A percentile compares a stretch with the other conserved stretches of the same genome.
Conservation (phyloP, 2,888 invertebrate species). For the Lysandra coridon region DNA sequence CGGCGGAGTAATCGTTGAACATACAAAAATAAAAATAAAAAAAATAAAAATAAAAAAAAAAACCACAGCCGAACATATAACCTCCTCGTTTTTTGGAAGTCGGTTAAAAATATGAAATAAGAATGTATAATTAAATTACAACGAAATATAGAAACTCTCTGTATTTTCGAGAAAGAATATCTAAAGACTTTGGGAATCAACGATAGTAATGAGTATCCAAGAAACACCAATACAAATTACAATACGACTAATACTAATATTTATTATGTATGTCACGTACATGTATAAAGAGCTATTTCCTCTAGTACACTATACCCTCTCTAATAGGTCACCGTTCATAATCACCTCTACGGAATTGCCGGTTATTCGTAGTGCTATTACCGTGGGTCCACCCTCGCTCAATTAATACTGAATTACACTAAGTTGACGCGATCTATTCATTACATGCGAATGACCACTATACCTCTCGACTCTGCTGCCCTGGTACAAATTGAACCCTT, state of each 20-base stretch:
- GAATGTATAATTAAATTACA: neutral
- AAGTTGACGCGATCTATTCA: constrained; percentile 33
- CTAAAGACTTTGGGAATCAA: neutral
- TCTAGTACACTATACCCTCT: neutral
- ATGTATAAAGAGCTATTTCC: constrained; percentile 1
- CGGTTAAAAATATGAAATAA: too few relatives aligned
- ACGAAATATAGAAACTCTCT: neutral
- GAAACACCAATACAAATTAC: neutral
- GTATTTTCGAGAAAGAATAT: neutral
- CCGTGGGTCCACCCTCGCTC: constrained; percentile 31
- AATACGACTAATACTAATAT: neutral
- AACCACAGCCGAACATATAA: too few relatives aligned
- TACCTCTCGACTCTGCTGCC: constrained; percentile 27
- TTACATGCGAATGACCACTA: constrained; percentile 32
- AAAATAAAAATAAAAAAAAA: too few relatives aligned
- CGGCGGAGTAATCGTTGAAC: too few relatives aligned
- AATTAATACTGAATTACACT: constrained; percentile 33
- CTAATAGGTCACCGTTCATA: constrained; percentile 28
- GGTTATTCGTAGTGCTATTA: constrained; percentile 31
- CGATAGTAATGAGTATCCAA: neutral
- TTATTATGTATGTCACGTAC: constrained; percentile 14
- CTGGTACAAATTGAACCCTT: constrained; percentile 32
- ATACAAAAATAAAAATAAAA: too few relatives aligned
- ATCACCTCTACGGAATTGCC: constrained; percentile 28
- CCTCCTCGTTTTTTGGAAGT: too few relatives aligned